Evolutionary conservation across 2,113 vertebrate genomes (phyloP), one percentile per base, ranked within the genome.

Genomic region (Danio rerio): DNA sequence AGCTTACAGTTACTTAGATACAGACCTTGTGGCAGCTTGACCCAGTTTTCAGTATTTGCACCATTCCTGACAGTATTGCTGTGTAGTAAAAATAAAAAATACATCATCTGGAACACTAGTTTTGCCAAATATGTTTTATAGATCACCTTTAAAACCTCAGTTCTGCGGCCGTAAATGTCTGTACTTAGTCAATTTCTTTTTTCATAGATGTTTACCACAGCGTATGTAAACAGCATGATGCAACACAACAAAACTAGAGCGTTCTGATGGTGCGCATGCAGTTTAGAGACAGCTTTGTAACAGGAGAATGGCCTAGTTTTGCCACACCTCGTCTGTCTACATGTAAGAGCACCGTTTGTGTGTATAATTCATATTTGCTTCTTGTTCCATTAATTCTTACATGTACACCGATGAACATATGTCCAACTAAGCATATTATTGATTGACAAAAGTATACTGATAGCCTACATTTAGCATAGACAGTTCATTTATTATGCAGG

Each of bases 241-340:
- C 5, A 45, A 66, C 20, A 21, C 40, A 45, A 43, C 40, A 68
- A 18, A 16, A n/a, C 62, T 45, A 66, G 40, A 45, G 9, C 12
- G 43, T 47, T 68, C 65, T 47, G 9, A 69, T n/a, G 10, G 16
- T 11, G 16, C 65, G 45, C 16, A 68, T 13, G 42, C 63, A 3
- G 63, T 45, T 9, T n/a, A 66, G 5, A 45, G 31, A 3, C 42
- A 68, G 42, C 42, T 18, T 69, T 69, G 43, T 20, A 69, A 49
- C 20, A 69, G 47, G 43, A 69, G 43, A 6, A 9, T 49, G 66
- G n/a, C 43, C 66, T 69, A 49, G 66, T 49, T 69, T 69, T 20
- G 66, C 66, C 66, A 49, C 43, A 69, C 66, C 66, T 69, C 5
- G 43, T n/a, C 43, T 69, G 66, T 49, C 16, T 69, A 47, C 6